phyloP scores from a whole-genome alignment of 2,113 vertebrate species.

The Anthoscopus minutus region DNA sequence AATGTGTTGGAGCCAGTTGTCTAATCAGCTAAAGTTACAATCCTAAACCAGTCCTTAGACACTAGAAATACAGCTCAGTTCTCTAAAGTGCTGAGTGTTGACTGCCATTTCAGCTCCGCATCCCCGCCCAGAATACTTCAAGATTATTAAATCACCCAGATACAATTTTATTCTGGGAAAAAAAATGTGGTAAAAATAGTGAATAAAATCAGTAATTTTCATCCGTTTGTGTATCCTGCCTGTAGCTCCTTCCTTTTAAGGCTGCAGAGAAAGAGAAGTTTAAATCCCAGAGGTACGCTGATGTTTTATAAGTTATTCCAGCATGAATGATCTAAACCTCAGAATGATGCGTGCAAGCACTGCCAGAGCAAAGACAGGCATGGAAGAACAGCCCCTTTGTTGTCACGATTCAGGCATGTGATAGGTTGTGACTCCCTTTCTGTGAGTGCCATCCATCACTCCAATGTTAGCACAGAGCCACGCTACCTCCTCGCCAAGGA shows the following conservation, averaged over 20 bases:
- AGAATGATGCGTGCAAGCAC: not conserved
- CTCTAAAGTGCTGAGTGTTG: not conserved
- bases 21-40: not conserved
- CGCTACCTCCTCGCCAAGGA: not conserved
- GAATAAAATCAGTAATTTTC: conserved; percentile 29
- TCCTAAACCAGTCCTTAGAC: not conserved
- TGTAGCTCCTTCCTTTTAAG: conserved; percentile 47
- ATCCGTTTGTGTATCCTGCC: conserved; percentile 19
- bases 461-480: not conserved
- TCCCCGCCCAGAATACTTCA: not conserved
- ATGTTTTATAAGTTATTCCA: conserved; percentile 20
- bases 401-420: not conserved
- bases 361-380: not conserved
- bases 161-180: not conserved
- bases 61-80: not conserved
- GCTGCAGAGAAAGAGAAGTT: not conserved
- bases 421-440: not conserved
- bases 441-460: not conserved
- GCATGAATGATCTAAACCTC: not conserved
- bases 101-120: not conserved
- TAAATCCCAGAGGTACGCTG: not conserved
- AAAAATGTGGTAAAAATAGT: conserved; percentile 6
- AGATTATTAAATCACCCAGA: not conserved
- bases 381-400: not conserved
- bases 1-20: not conserved